These are phyloP conservation scores for Melinaea marsaeus DNA, from an alignment of 2,888 invertebrate species.

Conservation along the genomic window DNA sequence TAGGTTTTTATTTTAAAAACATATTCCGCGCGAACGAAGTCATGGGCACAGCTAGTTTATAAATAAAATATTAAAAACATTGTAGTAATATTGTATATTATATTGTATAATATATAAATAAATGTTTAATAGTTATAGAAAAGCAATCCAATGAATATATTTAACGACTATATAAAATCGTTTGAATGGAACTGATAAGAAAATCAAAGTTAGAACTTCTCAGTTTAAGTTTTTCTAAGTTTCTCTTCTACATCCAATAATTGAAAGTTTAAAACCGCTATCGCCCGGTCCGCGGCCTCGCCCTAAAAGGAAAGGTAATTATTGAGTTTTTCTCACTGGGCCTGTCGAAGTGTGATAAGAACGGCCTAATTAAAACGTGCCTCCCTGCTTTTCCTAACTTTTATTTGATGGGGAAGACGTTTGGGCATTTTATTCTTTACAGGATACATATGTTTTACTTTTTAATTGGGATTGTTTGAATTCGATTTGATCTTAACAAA, in stretches of 20 bases:
- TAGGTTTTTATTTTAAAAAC: too few relatives aligned
- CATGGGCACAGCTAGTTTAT: too few relatives aligned
- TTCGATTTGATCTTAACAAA: not conserved
- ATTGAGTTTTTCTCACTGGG: constrained; percentile 62
- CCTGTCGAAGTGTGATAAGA: constrained; percentile 67
- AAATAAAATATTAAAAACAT: too few relatives aligned
- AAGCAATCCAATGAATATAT: too few relatives aligned
- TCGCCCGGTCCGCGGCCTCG: constrained; percentile 10
- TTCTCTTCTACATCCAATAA: constrained; percentile 1
- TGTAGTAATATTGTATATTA: too few relatives aligned
- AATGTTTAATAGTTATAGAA: too few relatives aligned
- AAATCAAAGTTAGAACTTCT: too few relatives aligned
- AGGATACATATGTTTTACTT: not conserved
- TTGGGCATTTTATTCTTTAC: not conserved
- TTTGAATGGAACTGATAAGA: too few relatives aligned
- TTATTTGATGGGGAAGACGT: constrained; percentile 15
- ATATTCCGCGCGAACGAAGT: too few relatives aligned
- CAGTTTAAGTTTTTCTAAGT: constrained; percentile 3
- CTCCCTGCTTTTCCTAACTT: constrained; percentile 34
- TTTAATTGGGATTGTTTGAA: not conserved
- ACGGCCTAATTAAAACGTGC: constrained; percentile 63
- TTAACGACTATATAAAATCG: too few relatives aligned
- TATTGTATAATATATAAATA: too few relatives aligned
- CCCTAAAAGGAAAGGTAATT: constrained; percentile 61
- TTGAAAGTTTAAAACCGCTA: constrained; percentile 25